A percentile compares a stretch with the other conserved stretches of the same genome.
These are phyloP conservation scores for Petrolisthes cinctipes DNA, from an alignment of 2,888 invertebrate species.

Conservation along the genomic window DNA sequence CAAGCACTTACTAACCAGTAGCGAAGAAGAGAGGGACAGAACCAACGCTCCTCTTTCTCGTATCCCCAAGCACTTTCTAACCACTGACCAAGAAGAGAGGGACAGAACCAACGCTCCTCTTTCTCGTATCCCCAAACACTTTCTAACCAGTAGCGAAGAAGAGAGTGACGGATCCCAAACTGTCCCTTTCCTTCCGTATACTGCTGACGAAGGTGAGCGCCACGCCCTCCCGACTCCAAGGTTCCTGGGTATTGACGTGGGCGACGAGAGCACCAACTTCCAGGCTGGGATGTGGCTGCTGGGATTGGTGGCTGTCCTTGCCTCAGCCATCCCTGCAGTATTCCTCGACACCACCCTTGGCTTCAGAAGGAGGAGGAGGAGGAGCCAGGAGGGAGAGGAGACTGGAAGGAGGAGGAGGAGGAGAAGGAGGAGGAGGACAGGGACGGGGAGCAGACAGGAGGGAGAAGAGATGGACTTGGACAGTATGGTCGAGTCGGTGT, in stretches of 20 bases:
- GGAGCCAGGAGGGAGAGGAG: neutral
- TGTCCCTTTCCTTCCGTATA: no score
- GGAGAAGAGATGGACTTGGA: neutral
- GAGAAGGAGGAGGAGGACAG: neutral
- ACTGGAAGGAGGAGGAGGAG: neutral
- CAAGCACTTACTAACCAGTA: no score
- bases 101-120: no score
- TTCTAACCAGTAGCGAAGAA: no score
- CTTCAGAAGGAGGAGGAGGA: conserved; percentile 42
- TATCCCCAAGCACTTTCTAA: no score
- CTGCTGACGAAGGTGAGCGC: no score
- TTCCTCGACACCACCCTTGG: conserved; percentile 52
- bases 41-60: no score
- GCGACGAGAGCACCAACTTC: conserved; percentile 48
- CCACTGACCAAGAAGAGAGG: no score
- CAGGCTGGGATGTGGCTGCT: conserved; percentile 57
- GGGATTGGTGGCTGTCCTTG: conserved; percentile 42
- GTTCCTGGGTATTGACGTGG: conserved; percentile 47
- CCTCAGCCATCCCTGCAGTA: conserved; percentile 48
- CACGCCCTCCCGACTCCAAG: neutral
- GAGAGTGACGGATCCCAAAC: no score
- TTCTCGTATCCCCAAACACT: no score
- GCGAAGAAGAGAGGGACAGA: no score
- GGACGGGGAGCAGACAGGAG: neutral
- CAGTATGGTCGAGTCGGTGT: neutral